phyloP scores from a whole-genome alignment of 2,888 invertebrate species.

The Congeria kusceri region DNA sequence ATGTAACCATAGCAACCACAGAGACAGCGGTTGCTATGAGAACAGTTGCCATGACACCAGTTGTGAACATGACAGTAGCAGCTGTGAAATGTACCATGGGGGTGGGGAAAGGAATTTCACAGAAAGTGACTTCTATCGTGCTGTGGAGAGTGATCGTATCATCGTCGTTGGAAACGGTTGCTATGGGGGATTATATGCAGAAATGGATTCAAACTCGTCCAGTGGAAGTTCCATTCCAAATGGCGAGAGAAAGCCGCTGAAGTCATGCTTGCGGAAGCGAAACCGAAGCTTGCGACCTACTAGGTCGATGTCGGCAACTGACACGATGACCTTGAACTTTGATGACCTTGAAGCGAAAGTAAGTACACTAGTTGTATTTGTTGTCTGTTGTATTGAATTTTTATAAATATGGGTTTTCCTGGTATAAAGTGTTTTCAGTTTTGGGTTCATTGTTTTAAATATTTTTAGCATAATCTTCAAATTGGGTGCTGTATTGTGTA shows the following conservation, averaged over 20 bases:
- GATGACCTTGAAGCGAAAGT: constrained; percentile 64
- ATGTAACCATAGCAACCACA: constrained; percentile 58
- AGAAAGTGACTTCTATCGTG: constrained; percentile 51
- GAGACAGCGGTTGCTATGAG: constrained; percentile 41
- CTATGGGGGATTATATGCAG: constrained; percentile 28
- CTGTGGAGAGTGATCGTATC: constrained; percentile 53
- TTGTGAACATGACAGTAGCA: constrained; percentile 15
- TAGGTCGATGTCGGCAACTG: constrained; percentile 75
- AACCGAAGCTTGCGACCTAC: constrained; percentile 65
- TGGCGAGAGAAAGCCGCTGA: constrained; percentile 76
- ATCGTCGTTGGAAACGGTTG: constrained; percentile 48
- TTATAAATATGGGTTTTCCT: too few relatives aligned
- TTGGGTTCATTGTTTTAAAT: too few relatives aligned
- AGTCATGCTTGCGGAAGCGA: constrained; percentile 79
- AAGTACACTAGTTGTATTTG: constrained; percentile 29
- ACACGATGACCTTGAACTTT: constrained; percentile 65
- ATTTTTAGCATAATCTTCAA: too few relatives aligned
- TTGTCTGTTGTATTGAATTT: too few relatives aligned
- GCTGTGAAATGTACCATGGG: constrained; percentile 1
- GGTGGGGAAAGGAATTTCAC: constrained; percentile 42
- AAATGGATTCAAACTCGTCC: constrained; percentile 65
- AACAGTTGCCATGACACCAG: constrained; percentile 18
- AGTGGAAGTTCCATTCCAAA: constrained; percentile 69
- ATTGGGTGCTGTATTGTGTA: too few relatives aligned
- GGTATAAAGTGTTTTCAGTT: too few relatives aligned